Conservation (phyloP, 2,797 vertebrate genomes). For the Oreochromis mossambicus region DNA sequence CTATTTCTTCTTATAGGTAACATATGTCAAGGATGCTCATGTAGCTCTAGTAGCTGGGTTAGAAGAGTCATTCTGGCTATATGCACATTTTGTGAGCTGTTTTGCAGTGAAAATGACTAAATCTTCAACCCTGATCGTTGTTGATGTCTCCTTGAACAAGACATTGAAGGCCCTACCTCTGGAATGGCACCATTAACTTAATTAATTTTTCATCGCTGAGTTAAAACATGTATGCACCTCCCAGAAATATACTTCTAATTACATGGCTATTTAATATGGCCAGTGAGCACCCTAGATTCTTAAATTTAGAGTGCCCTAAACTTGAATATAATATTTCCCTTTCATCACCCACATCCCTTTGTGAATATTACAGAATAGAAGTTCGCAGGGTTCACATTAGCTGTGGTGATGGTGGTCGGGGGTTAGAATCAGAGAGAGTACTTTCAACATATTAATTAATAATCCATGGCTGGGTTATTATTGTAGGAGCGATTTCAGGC, state of each 20-base stretch:
- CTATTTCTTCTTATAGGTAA: background rate
- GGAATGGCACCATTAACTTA: constrained; percentile 33
- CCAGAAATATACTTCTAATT: constrained; percentile 35
- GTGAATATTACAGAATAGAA: constrained; percentile 48
- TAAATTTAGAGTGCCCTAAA: background rate
- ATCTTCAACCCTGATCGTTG: background rate
- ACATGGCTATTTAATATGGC: constrained; percentile 20
- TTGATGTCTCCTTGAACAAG: constrained; percentile 39
- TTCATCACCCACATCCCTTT: constrained; percentile 36
- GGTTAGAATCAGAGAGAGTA: constrained; percentile 47
- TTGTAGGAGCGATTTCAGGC: constrained; percentile 47
- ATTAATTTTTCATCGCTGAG: constrained; percentile 24
- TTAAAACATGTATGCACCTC: constrained; percentile 28
- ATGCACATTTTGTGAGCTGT: background rate
- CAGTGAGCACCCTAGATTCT: constrained; percentile 17
- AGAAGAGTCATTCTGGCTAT: background rate
- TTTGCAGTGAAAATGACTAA: background rate
- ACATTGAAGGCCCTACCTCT: constrained; percentile 6
- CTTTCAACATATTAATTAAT: constrained; percentile 72
- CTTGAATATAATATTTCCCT: constrained; percentile 26
- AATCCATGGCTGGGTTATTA: constrained; percentile 67
- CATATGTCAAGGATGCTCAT: background rate
- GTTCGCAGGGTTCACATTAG: constrained; percentile 54
- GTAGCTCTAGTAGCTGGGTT: background rate
- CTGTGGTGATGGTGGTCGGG: constrained; percentile 32